A percentile compares a stretch with the other conserved stretches of the same genome.
Evolutionary conservation across 2,888 invertebrate species (phyloP).

Genomic region (Linyphia triangularis): DNA sequence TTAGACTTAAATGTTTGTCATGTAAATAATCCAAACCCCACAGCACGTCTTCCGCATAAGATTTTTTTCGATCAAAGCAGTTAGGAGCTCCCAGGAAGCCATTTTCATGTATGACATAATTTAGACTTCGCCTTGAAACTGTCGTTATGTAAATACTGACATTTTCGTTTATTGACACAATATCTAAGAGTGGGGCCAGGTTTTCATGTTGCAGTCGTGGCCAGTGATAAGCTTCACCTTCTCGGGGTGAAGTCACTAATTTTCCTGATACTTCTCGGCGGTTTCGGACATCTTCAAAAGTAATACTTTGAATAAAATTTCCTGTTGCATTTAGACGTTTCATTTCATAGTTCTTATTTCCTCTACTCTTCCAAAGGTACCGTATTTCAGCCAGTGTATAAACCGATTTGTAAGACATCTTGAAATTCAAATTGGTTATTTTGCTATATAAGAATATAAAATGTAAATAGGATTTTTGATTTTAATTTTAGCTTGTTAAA

Average conservation of each 20-base stretch:
- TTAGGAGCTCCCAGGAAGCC: constrained; percentile 13
- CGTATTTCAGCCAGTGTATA: constrained; percentile 26
- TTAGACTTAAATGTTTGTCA: constrained; percentile 36
- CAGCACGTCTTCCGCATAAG: constrained; percentile 55
- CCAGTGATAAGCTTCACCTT: constrained; percentile 68
- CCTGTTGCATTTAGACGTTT: constrained; percentile 17
- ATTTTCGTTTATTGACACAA: constrained; percentile 36
- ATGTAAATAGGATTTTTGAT: no score
- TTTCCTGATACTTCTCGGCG: constrained; percentile 21
- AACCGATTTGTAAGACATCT: not conserved
- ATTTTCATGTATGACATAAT: constrained; percentile 16
- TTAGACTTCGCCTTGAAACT: constrained; percentile 8
- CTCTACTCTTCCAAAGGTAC: constrained; percentile 59
- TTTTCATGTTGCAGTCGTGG: constrained; percentile 53
- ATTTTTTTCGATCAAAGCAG: constrained; percentile 42
- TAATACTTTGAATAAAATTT: not conserved
- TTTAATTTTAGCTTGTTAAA: no score
- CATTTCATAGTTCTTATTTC: constrained; percentile 50
- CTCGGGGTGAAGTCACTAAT: constrained; percentile 23
- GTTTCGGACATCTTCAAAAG: constrained; percentile 45
- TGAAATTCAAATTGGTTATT: no score
- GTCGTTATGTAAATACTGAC: constrained; percentile 43
- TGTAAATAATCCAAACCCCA: constrained; percentile 61
- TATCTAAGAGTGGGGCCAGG: constrained; percentile 42
- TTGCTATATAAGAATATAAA: no score